Conservation (phyloP, 2,888 invertebrate species). For the Hipparchia sbordonii region DNA sequence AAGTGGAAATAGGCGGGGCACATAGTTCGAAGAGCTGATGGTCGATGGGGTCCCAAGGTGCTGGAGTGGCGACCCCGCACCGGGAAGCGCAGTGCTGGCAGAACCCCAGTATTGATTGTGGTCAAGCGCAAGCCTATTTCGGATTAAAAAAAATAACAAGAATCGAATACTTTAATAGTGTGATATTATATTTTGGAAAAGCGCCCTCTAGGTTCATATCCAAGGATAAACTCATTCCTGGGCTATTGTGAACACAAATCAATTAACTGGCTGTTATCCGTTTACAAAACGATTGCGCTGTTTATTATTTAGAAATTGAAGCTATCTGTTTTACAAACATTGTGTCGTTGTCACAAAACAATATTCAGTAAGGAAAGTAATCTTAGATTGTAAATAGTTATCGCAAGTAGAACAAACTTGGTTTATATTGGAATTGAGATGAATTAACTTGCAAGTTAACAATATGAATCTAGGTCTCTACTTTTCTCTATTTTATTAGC, state of each 20-base stretch:
- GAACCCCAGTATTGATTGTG: too few species aligned
- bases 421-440: too few species aligned
- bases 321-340: constrained; percentile 15
- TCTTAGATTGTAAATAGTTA: background rate
- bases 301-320: constrained; percentile 21
- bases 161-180: background rate
- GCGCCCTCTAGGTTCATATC: background rate
- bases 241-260: background rate
- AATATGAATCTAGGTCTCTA: too few species aligned
- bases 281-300: constrained; percentile 25
- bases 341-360: background rate
- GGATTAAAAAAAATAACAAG: background rate
- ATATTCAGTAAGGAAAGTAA: background rate
- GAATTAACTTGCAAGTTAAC: too few species aligned
- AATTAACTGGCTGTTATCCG: constrained; percentile 17
- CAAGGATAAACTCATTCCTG: background rate
- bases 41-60: too few species aligned
- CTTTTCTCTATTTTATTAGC: too few species aligned
- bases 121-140: too few species aligned
- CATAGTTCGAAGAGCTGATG: too few species aligned
- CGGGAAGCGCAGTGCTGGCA: too few species aligned
- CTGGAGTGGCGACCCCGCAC: too few species aligned
- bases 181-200: background rate
- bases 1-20: too few species aligned
- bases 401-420: too few species aligned